Conservation (phyloP, 2,797 vertebrate genomes). For the Phalloptychus januarius region DNA sequence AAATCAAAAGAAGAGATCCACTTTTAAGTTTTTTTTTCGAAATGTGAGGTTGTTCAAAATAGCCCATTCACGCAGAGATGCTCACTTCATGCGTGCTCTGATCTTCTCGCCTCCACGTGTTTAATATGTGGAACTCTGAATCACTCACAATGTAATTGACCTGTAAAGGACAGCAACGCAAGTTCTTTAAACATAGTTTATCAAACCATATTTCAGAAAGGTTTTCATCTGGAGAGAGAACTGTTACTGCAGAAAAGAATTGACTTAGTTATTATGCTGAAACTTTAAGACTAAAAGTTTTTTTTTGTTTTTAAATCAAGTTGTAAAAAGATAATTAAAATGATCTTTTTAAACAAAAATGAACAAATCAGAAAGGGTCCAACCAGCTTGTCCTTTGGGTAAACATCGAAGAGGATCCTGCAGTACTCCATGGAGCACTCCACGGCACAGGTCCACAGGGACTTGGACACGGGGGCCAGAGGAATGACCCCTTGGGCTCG, state of each 20-base stretch:
- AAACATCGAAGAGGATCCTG: conserved; percentile 96
- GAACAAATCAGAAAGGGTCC: conserved; percentile 46
- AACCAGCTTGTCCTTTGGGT: conserved; percentile 93
- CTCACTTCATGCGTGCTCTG: conserved; percentile 96
- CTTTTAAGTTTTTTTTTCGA: not conserved
- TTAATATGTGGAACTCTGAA: conserved; percentile 94
- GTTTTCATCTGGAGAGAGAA: not conserved
- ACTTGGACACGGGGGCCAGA: conserved; percentile 95
- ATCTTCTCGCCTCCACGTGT: conserved; percentile 93
- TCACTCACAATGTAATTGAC: conserved; percentile 98
- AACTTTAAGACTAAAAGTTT: not conserved
- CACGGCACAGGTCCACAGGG: conserved; percentile 97
- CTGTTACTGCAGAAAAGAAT: not conserved
- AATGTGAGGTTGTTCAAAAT: not conserved
- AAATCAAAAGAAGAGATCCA: not conserved
- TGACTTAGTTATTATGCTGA: not conserved
- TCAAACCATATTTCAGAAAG: not conserved
- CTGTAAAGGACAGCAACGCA: conserved; percentile 70
- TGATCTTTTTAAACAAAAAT: not conserved
- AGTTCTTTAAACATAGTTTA: not conserved
- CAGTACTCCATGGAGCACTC: conserved; percentile 99
- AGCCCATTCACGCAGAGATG: not conserved
- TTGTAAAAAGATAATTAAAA: not conserved
- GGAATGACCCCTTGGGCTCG: conserved; percentile 95
- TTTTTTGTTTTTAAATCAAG: not conserved